phyloP scores from a whole-genome alignment of 35 echinoderm and acorn worm species.

The Acanthaster planci region DNA sequence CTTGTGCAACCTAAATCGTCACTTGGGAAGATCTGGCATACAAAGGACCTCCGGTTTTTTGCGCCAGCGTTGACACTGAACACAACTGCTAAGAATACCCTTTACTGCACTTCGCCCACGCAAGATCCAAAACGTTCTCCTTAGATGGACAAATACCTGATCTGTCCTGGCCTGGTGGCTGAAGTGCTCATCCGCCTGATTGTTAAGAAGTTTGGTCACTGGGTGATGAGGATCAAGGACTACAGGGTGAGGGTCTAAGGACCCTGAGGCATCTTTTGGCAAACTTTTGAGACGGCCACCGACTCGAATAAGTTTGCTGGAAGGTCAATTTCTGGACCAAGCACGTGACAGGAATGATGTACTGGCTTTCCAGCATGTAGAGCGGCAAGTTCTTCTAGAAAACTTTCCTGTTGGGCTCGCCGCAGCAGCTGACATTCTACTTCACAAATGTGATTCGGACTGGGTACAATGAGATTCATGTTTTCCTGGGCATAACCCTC shows the following conservation, averaged over 20 bases:
- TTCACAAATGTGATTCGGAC: not conserved
- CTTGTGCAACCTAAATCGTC: not conserved
- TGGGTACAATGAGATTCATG: not conserved
- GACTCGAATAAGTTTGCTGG: not conserved
- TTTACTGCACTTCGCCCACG: not conserved
- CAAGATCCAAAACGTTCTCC: conserved; percentile 1
- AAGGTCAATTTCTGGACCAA: not conserved
- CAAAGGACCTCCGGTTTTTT: conserved; percentile 4
- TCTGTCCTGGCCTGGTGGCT: not conserved
- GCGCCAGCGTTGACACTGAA: not conserved
- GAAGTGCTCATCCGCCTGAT: not conserved
- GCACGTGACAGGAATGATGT: not conserved
- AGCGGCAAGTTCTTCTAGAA: not conserved
- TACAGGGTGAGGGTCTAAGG: not conserved
- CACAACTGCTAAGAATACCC: not conserved
- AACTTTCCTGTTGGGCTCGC: not conserved
- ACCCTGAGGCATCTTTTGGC: no score
- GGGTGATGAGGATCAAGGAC: not conserved
- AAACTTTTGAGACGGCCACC: conserved; percentile 5
- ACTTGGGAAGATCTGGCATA: conserved; percentile 37
- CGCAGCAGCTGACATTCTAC: not conserved
- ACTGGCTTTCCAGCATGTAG: not conserved
- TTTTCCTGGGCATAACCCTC: not conserved
- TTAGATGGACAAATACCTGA: not conserved
- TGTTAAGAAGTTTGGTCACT: conserved; percentile 4